Base-by-base conservation (phyloP, 2,888 invertebrate species). In the Acanthopleura granulata region DNA sequence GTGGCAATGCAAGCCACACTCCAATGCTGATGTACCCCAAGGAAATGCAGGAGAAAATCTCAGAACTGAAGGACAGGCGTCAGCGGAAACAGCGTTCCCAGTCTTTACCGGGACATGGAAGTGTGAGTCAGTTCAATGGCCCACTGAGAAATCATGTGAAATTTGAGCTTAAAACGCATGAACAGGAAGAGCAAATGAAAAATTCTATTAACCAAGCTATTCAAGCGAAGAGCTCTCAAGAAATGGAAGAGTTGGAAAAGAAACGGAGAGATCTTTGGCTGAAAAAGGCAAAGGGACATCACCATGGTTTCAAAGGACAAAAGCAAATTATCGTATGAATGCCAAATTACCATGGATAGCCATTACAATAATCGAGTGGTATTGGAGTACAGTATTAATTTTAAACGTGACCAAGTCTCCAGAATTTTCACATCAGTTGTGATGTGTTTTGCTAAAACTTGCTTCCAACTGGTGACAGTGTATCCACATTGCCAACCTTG, bases 21-120 rank as follows among this genome's bases (percentile, higher is more conserved):
- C 89, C 89, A 0, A 89, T 89, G 88, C 78, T 88, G 72, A 89
- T 89, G 87, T 89, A 87, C 74, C 83, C 89, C 6, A 79, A 79
- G 29, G 84, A 87, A 70, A 80, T 87, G 77, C 83, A 81, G 70
- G 85, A 86, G 15, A 87, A 85, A 78, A 75, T 83, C 6, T 76
- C 78, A 16, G 72, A 78, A 73, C 79, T 77, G 74, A 76, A 84
- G 76, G 78, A 81, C 69, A 83, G 79, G 74, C 77, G 78, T 40
- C 79, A 80, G 62, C 76, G 80, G 72, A 75, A 80, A 78, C 62
- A 76, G 62, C 79, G 78, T 15, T 79, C 82, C 51, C 80, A 82
- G 11, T 79, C 79, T 75, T 82, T 80, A 30, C 79, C 83, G 11
- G 84, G 80, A 16, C 57, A 83, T 18, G 87, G 87, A 3, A 83